These are phyloP conservation scores for Heteromyza rotundicornis DNA, from an alignment of 2,888 invertebrate genomes.

Conservation along the genomic window DNA sequence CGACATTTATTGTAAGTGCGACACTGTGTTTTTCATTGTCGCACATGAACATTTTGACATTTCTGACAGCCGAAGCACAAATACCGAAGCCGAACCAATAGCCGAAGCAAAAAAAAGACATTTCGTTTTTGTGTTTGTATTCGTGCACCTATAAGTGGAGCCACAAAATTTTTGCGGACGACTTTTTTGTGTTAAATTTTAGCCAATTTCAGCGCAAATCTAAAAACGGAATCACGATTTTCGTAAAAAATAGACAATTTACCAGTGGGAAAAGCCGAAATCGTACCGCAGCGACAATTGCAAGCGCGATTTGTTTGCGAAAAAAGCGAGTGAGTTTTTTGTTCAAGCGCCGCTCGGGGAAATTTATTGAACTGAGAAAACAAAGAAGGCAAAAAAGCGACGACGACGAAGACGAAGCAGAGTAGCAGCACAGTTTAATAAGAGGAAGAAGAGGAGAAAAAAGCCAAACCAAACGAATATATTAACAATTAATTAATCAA, in stretches of 20 bases:
- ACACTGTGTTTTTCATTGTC: too few species aligned
- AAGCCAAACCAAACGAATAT: conserved; percentile 4
- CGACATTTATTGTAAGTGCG: too few species aligned
- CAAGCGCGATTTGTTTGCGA: conserved; percentile 41
- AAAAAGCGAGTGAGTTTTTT: conserved; percentile 44
- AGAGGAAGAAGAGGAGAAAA: conserved; percentile 28
- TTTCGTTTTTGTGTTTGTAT: conserved; percentile 52
- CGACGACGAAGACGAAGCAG: conserved; percentile 11
- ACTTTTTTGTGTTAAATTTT: conserved; percentile 51
- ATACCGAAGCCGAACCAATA: too few species aligned
- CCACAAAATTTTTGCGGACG: conserved; percentile 56
- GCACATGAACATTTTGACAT: too few species aligned
- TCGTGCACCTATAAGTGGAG: conserved; percentile 43
- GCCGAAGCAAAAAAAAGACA: too few species aligned
- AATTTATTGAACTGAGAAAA: conserved; percentile 59
- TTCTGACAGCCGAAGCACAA: too few species aligned
- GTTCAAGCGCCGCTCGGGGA: conserved; percentile 49
- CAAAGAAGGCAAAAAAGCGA: conserved; percentile 44
- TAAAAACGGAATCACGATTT: conserved; percentile 34
- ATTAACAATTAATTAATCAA: neutral
- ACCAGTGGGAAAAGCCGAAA: conserved; percentile 17
- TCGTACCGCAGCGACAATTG: conserved; percentile 26
- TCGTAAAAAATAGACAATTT: conserved; percentile 14
- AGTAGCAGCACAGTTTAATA: neutral
- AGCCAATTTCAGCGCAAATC: conserved; percentile 43